phyloP scores from a whole-genome alignment of 2,113 vertebrate species.

The Dolichallabes microphthalmus region DNA sequence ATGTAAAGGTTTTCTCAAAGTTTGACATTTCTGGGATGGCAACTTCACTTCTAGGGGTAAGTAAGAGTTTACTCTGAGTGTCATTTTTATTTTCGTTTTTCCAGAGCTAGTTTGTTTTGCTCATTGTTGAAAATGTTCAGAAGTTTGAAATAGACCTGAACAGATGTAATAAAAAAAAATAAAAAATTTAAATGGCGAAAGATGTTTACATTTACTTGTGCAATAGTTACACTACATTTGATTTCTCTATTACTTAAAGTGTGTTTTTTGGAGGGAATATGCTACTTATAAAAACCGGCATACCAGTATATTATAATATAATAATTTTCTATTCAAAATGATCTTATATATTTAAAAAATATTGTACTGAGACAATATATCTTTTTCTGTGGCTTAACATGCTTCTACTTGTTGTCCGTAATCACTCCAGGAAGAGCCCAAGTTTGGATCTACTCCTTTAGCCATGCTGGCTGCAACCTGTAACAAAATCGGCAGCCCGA shows the following conservation, averaged over 20 bases:
- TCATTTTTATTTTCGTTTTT: slow-evolving; percentile 56
- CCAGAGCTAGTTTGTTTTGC: slow-evolving; percentile 63
- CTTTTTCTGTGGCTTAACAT: not conserved
- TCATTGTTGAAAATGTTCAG: not conserved
- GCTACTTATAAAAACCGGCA: not conserved
- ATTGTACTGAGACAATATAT: not conserved
- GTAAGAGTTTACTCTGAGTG: slow-evolving; percentile 67
- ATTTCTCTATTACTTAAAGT: not conserved
- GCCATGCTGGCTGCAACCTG: slow-evolving; percentile 96
- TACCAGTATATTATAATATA: not conserved
- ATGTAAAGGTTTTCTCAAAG: slow-evolving; percentile 87
- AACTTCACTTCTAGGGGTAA: slow-evolving; percentile 96
- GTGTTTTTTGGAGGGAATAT: not conserved
- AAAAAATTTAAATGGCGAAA: not conserved
- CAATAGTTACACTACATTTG: too few relatives aligned
- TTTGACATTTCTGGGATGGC: slow-evolving; percentile 89
- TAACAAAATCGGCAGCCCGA: slow-evolving; percentile 90
- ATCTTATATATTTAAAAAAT: not conserved
- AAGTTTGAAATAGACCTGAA: not conserved
- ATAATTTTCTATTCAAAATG: not conserved
- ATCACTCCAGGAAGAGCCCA: slow-evolving; percentile 84
- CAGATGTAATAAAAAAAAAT: not conserved
- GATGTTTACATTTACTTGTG: not conserved
- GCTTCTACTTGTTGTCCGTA: slow-evolving; percentile 26
- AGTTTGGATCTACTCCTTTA: slow-evolving; percentile 88